phyloP scores from a whole-genome alignment of 2,113 vertebrate species.

The Ursus arctos region DNA sequence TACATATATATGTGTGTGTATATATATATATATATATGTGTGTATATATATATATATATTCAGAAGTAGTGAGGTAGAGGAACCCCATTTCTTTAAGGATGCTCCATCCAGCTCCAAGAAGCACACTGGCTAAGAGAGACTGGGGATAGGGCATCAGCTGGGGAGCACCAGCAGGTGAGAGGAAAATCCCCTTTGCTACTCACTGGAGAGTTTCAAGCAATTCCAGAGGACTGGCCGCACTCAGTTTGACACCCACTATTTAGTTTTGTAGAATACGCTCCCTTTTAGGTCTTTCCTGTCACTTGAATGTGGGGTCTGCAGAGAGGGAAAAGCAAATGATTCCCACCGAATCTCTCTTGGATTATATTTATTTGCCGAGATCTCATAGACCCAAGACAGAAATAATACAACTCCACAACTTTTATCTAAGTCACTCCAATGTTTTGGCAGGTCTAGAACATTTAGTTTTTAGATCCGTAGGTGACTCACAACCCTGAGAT shows the following conservation, averaged over 20 bases:
- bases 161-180: background rate
- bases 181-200: background rate
- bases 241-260: background rate
- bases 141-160: background rate
- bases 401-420: slow-evolving; percentile 46
- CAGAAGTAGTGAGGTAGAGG: background rate
- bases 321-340: slow-evolving; percentile 5
- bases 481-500: background rate
- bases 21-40: too few relatives aligned
- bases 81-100: slow-evolving; percentile 8
- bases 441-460: background rate
- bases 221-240: background rate
- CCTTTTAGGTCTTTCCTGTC: slow-evolving; percentile 21
- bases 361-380: background rate
- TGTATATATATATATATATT: background rate
- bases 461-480: background rate
- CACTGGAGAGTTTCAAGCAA: background rate
- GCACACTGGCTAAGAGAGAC: background rate
- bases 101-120: slow-evolving; percentile 28
- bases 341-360: background rate
- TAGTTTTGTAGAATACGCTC: background rate
- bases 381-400: slow-evolving; percentile 22
- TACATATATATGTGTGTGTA: background rate
- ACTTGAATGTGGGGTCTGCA: background rate
- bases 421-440: background rate